Conservation (phyloP, 2,888 invertebrate genomes). For the Lasiommata megera region DNA sequence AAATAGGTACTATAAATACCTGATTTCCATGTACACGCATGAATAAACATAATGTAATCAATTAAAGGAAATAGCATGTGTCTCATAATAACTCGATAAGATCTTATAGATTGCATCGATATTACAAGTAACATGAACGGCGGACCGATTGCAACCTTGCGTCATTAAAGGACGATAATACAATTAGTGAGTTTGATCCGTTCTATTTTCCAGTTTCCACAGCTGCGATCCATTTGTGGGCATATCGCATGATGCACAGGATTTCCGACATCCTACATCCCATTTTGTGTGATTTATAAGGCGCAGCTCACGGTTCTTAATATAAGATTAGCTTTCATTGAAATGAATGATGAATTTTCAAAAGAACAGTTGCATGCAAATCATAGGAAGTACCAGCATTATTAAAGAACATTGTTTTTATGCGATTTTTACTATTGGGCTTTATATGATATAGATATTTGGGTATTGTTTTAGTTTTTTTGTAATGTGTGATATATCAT, state of each 20-base stretch:
- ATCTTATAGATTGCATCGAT: neutral
- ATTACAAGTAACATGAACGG: constrained; percentile 2
- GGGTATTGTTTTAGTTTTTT: too few relatives aligned
- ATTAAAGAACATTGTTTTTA: too few relatives aligned
- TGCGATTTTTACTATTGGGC: too few relatives aligned
- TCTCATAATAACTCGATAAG: neutral
- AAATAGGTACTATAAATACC: neutral
- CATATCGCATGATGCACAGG: constrained; percentile 4
- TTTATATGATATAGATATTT: neutral
- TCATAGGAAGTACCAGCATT: too few relatives aligned
- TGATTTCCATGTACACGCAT: neutral
- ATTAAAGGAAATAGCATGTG: constrained; percentile 4
- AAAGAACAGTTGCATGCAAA: neutral
- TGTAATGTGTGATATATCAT: too few relatives aligned
- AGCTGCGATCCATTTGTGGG: constrained; percentile 6
- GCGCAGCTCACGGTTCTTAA: neutral
- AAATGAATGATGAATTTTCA: neutral
- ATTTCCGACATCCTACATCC: constrained; percentile 25
- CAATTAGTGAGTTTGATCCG: neutral
- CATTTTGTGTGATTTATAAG: constrained; percentile 15
- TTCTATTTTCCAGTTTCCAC: constrained; percentile 10
- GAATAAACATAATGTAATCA: constrained; percentile 4
- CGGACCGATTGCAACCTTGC: constrained; percentile 6
- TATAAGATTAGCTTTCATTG: neutral
- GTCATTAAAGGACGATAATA: neutral